Evolutionary conservation across 2,797 vertebrate genomes (phyloP).

Genomic region (Microctenopoma stevenorrisi): DNA sequence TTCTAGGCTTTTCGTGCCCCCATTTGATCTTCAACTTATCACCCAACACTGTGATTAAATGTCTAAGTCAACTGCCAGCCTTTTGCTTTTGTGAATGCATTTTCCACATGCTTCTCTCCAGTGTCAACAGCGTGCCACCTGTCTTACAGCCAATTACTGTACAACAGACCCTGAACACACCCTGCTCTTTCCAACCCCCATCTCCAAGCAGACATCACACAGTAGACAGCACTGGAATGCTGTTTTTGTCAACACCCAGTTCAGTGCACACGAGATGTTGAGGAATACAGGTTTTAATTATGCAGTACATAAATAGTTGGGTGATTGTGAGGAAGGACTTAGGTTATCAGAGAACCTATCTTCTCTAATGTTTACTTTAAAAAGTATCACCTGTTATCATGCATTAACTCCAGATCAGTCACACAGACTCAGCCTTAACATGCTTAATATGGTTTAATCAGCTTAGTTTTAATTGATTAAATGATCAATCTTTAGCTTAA

Average conservation of each 20-base stretch:
- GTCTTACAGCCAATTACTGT: slow-evolving; percentile 81
- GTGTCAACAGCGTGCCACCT: slow-evolving; percentile 83
- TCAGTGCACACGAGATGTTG: background rate
- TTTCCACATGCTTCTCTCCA: slow-evolving; percentile 81
- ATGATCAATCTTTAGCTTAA: too few relatives aligned
- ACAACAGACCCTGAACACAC: slow-evolving; percentile 57
- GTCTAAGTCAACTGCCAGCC: slow-evolving; percentile 76
- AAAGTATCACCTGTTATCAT: background rate
- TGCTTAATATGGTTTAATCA: too few relatives aligned
- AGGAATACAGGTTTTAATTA: slow-evolving; percentile 15
- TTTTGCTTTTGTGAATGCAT: slow-evolving; percentile 80
- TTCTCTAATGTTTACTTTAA: background rate
- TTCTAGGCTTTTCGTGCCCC: slow-evolving; percentile 67
- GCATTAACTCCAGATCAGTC: background rate
- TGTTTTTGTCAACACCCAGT: slow-evolving; percentile 18
- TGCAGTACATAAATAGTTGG: background rate
- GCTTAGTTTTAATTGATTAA: too few relatives aligned
- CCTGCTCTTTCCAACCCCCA: slow-evolving; percentile 6
- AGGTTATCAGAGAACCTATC: slow-evolving; percentile 1
- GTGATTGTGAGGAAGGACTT: background rate
- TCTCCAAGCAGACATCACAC: slow-evolving; percentile 6
- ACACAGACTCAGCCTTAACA: background rate
- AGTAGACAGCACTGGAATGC: slow-evolving; percentile 24
- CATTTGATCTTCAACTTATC: slow-evolving; percentile 79
- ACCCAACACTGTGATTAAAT: slow-evolving; percentile 78